Percentiles rank a stretch among this genome's conserved stretches.
Conservation (phyloP, 2,888 invertebrate species). For the Herminia tarsipennalis region DNA sequence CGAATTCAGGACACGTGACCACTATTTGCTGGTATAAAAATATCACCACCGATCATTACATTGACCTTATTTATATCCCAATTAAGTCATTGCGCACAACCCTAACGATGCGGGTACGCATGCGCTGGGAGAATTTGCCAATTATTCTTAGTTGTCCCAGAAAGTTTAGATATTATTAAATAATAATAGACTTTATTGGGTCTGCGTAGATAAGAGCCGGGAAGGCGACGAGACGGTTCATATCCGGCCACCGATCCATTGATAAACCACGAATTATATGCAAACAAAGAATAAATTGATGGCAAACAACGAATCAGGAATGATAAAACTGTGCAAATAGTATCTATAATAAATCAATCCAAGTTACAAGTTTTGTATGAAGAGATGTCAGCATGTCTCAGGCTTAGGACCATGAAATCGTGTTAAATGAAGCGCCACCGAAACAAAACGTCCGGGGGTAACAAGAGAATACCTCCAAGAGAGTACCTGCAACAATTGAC, state of each 20-base stretch:
- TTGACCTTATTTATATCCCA: slow-evolving; percentile 75
- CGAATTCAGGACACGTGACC: slow-evolving; percentile 81
- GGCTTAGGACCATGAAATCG: slow-evolving; percentile 29
- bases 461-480: slow-evolving; percentile 51
- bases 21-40: slow-evolving; percentile 74
- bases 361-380: slow-evolving; percentile 12
- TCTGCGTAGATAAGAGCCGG: slow-evolving; percentile 66
- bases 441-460: slow-evolving; percentile 27
- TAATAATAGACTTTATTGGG: slow-evolving; percentile 55
- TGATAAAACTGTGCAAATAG: slow-evolving; percentile 28
- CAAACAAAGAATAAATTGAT: slow-evolving; percentile 54
- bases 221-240: slow-evolving; percentile 66
- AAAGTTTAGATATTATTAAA: slow-evolving; percentile 24
- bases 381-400: slow-evolving; percentile 20
- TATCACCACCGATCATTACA: slow-evolving; percentile 70
- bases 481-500: slow-evolving; percentile 53
- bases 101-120: slow-evolving; percentile 69
- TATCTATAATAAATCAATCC: slow-evolving; percentile 8
- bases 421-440: slow-evolving; percentile 37
- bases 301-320: slow-evolving; percentile 36
- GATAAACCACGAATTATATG: slow-evolving; percentile 65
- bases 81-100: slow-evolving; percentile 73
- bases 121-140: slow-evolving; percentile 36
- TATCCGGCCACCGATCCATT: slow-evolving; percentile 68
- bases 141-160: slow-evolving; percentile 28